Base-by-base conservation (phyloP, 2,888 invertebrate species). In the Calameuta filiformis region DNA sequence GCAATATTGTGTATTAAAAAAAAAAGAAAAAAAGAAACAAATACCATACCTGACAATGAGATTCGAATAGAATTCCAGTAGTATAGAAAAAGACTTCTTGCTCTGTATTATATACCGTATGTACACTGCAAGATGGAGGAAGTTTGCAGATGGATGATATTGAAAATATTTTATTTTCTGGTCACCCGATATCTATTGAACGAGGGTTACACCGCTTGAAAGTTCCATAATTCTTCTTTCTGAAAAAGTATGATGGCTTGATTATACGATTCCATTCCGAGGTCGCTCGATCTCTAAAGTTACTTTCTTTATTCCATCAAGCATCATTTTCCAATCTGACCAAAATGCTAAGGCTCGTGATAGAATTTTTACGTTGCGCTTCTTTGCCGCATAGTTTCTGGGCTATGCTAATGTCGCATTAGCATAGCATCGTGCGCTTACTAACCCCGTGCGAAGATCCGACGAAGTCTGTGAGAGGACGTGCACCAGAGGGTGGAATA, bases 361-460 rank as follows among this genome's bases (percentile, higher is more conserved):
- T 73, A 73, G 74, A 80, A 85, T 83, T 83, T 85, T 86, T 81
- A 81, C 74, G 77, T 81, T 77, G 82, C 79, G 23, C 23, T 23
- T 56, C 56, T 56, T 56, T 56, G 23, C 56, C 79, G 83, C 78
- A 81, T 78, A 81, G 76, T 83, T 83, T 81, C 37, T 77, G 71
- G 79, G 81, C 79, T 81, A 85, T 85, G 84, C 81, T 83, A 84
- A 86, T 85, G 79, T 71, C 23, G 75, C 80, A 85, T 88, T 85
- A 86, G 81, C 83, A 83, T 86, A 85, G 79, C 76, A 33, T 37
- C 34, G 73, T 69, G 71, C 71, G 71, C 71, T 31, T 34, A 31
- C 31, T 71, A 34, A 31, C 33, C 71, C 33, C 71, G 71, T 31
- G 33, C 71, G 71, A 31, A 71, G 71, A 71, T 71, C 71, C 33